phyloP scores from a whole-genome alignment of 2,113 vertebrate species.

The Elaphurus davidianus region DNA sequence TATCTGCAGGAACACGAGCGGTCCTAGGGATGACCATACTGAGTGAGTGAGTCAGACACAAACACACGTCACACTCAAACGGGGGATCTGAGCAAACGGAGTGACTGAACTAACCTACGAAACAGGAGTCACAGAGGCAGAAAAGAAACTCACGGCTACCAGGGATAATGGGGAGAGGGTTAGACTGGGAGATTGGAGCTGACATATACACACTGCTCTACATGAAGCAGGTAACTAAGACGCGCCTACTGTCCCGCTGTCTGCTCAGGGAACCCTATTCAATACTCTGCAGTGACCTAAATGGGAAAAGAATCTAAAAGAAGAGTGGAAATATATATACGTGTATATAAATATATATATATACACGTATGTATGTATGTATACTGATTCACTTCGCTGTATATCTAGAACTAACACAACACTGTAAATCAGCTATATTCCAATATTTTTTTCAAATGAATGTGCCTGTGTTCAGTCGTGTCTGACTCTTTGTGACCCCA shows the following conservation, averaged over 20 bases:
- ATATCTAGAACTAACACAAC: neutral
- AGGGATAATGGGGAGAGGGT: neutral
- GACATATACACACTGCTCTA: accelerated
- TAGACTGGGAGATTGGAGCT: neutral
- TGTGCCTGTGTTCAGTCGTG: neutral
- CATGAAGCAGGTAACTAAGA: neutral
- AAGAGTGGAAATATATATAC: neutral
- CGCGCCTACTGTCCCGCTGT: accelerated
- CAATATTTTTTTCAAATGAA: neutral
- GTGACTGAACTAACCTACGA: neutral
- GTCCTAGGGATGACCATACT: neutral
- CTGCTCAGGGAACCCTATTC: neutral
- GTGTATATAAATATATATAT: accelerated
- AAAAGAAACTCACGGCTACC: accelerated
- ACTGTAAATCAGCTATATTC: neutral
- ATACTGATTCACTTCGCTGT: neutral
- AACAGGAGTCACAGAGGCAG: neutral
- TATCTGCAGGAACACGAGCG: accelerated
- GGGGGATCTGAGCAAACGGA: neutral
- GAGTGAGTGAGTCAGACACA: neutral
- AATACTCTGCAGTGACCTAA: neutral
- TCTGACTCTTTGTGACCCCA: neutral
- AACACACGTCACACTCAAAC: accelerated
- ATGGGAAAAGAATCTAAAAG: neutral
- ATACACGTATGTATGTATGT: accelerated